These are phyloP conservation scores for Schizopygopsis pylzovi DNA, from an alignment of 2,797 vertebrate genomes.

Conservation along the genomic window DNA sequence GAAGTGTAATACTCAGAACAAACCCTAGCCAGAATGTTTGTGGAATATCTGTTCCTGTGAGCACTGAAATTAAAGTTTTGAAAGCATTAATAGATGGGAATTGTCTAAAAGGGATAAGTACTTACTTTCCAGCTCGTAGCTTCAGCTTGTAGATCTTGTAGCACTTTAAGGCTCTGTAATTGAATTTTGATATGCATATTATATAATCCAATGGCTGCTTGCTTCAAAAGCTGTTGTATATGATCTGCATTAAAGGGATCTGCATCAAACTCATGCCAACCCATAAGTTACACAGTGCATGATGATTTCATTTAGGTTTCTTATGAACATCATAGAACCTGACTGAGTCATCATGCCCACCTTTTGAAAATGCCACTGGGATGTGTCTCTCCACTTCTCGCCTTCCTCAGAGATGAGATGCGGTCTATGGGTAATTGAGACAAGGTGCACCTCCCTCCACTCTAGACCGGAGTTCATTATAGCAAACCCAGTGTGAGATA, in stretches of 20 bases:
- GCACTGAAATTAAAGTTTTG: neutral
- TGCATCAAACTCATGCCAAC: conserved; percentile 60
- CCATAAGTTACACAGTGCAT: conserved; percentile 64
- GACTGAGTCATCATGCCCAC: conserved; percentile 55
- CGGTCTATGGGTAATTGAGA: conserved; percentile 69
- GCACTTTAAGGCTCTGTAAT: neutral
- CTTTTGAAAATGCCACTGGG: conserved; percentile 54
- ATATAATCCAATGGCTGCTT: neutral
- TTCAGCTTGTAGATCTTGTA: neutral
- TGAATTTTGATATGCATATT: neutral
- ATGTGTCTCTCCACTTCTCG: conserved; percentile 52
- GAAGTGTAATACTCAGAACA: neutral
- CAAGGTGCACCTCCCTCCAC: conserved; percentile 64
- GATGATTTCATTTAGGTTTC: conserved; percentile 57
- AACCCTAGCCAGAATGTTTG: neutral
- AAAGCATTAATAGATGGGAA: neutral
- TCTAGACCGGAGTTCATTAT: conserved; percentile 16
- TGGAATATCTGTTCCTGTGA: conserved; percentile 2
- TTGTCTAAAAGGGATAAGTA: neutral
- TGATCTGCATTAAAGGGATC: conserved; percentile 11
- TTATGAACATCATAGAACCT: conserved; percentile 49
- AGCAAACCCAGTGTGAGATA: conserved; percentile 27
- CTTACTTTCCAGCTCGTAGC: conserved; percentile 1
- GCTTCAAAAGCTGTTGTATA: conserved; percentile 22
- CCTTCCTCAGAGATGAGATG: conserved; percentile 52